phyloP scores from a whole-genome alignment of 1,140 invertebrate species.

The Rhynchophorus ferrugineus region DNA sequence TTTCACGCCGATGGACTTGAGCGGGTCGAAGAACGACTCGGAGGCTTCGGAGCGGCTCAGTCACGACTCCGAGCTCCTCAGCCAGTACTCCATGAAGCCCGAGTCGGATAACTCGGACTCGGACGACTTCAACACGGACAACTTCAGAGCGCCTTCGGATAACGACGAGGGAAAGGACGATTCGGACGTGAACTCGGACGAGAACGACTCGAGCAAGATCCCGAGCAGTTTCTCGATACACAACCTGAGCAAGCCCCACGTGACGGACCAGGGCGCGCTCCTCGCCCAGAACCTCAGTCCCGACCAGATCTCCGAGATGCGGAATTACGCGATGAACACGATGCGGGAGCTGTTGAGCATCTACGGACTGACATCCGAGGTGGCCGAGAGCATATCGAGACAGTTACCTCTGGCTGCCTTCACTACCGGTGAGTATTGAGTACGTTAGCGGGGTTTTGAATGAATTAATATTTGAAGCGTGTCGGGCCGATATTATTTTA shows the following conservation, averaged over 20 bases:
- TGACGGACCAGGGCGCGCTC: conserved; percentile 15
- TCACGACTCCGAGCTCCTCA: conserved; percentile 17
- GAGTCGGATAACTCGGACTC: conserved; percentile 25
- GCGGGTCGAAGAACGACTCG: conserved; percentile 27
- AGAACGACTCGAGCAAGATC: conserved; percentile 33
- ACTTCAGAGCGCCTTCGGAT: conserved; percentile 19
- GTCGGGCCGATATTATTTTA: too few species aligned
- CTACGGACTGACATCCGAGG: conserved; percentile 58
- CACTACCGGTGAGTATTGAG: conserved; percentile 38
- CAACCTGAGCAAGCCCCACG: conserved; percentile 38
- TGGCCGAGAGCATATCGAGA: conserved; percentile 50
- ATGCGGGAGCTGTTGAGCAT: conserved; percentile 68
- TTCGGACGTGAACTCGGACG: conserved; percentile 22
- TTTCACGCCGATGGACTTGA: conserved; percentile 38
- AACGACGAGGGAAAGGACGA: conserved; percentile 23
- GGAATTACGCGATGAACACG: conserved; percentile 65
- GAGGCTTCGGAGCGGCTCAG: conserved; percentile 18
- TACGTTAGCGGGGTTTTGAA: too few species aligned
- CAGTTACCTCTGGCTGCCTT: conserved; percentile 44
- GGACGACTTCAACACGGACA: conserved; percentile 25
- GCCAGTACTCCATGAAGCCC: too few species aligned
- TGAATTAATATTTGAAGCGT: too few species aligned
- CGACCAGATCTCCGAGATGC: conserved; percentile 41
- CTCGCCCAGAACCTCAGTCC: conserved; percentile 17
- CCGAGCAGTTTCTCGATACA: conserved; percentile 39